These are phyloP conservation scores for Antheraea mylitta DNA, from an alignment of 1,140 invertebrate species.

Conservation along the genomic window DNA sequence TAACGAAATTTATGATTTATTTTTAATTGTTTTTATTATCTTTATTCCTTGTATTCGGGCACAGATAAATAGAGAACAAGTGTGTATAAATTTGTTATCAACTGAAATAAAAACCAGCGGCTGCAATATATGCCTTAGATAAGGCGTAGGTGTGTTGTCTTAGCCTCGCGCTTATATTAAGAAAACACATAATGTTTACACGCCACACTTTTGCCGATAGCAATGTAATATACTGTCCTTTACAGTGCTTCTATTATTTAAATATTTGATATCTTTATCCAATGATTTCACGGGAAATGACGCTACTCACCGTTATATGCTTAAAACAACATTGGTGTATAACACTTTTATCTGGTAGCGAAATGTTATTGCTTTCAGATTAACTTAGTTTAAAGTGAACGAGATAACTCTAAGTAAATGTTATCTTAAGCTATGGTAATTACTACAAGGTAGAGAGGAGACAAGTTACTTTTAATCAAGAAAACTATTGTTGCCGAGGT, in stretches of 20 bases:
- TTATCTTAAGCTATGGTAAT: background rate
- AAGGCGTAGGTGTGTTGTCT: slow-evolving; percentile 35
- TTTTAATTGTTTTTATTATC: too few relatives aligned
- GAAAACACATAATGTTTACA: slow-evolving; percentile 48
- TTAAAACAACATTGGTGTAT: background rate
- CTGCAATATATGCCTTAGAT: slow-evolving; percentile 38
- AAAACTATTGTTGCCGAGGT: too few relatives aligned
- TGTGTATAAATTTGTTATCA: slow-evolving; percentile 40
- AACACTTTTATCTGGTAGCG: background rate
- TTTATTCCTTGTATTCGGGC: background rate
- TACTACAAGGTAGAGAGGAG: too few relatives aligned
- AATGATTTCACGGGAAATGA: background rate
- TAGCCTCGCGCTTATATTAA: slow-evolving; percentile 27
- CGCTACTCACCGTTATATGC: background rate
- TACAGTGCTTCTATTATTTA: slow-evolving; percentile 6
- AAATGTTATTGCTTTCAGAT: background rate
- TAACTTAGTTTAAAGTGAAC: background rate
- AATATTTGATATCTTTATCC: slow-evolving; percentile 8
- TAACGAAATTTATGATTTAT: too few relatives aligned
- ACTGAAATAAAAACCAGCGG: slow-evolving; percentile 48
- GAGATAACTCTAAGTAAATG: background rate
- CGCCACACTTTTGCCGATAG: slow-evolving; percentile 29
- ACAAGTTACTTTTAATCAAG: too few relatives aligned
- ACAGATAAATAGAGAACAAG: slow-evolving; percentile 2
- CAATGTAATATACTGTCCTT: slow-evolving; percentile 5